Evolutionary conservation across 2,888 invertebrate species (phyloP), one percentile per base, ranked within the genome.

Genomic region (Parascotia fuliginaria): DNA sequence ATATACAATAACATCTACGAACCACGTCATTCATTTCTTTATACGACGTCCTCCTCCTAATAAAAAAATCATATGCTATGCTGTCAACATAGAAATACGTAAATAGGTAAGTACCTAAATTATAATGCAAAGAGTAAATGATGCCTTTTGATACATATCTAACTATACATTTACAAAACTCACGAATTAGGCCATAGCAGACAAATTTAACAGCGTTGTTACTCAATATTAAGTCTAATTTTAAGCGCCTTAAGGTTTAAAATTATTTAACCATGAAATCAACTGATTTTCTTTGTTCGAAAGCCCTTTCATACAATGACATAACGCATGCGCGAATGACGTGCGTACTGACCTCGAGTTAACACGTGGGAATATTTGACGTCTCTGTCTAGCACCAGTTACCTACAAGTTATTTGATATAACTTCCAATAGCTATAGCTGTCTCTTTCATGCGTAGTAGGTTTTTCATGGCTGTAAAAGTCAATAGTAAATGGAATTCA

Each of bases 261-360:
- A 67, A 46, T 61, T 29, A 44, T 46, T 27, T 41, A 37, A 12
- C 42, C 12, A 15, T 14, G 6, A 34, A 19, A 13, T 15, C 28
- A 63, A 55, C 48, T 49, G 70, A 73, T 71, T 67, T 69, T 65
- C 73, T 75, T 75, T 75, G 77, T 77, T 75, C 67, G 67, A 72
- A 75, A 77, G 69, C 72, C 77, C 74, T 77, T 74, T 67, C 66
- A 70, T 63, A 63, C 65, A 70, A 67, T 76, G 71, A 72, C 69
- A 72, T 58, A 68, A 61, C 61, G 67, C 67, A 61, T 63, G 64
- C 60, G 64, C 59, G 57, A 49, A 65, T 80, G 79, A 80, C 80
- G 80, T 67, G 60, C 73, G 59, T 54, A 65, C 40, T 73, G 79
- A 79, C 80, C 80, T 80, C 79, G 79, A 53, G 58, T 42, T 31